Conservation (phyloP, 1,140 invertebrate species). For the Drosophila micromelanica region DNA sequence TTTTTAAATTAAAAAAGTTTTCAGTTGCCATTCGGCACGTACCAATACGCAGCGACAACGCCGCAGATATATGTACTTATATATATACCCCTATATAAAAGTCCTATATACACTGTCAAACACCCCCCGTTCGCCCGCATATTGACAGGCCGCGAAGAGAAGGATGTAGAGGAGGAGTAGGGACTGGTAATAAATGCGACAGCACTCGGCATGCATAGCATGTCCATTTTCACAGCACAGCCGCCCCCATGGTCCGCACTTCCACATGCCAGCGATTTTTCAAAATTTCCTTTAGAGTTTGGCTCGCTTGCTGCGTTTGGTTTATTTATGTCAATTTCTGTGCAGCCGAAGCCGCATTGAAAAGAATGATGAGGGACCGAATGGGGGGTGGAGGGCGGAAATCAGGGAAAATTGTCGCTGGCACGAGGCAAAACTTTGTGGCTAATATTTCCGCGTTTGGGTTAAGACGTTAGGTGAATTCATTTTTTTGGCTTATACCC, state of each 20-base stretch:
- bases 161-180: slow-evolving; percentile 1
- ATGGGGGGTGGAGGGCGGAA: not conserved
- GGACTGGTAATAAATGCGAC: slow-evolving; percentile 77
- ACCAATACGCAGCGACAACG: slow-evolving; percentile 78
- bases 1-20: slow-evolving; percentile 83
- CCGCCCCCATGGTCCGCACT: slow-evolving; percentile 8
- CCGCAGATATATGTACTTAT: slow-evolving; percentile 43
- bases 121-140: slow-evolving; percentile 29
- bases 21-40: slow-evolving; percentile 78
- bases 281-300: slow-evolving; percentile 56
- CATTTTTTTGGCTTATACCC: slow-evolving; percentile 14
- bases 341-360: slow-evolving; percentile 35
- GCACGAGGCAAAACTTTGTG: slow-evolving; percentile 35
- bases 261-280: slow-evolving; percentile 55
- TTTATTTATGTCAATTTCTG: slow-evolving; percentile 75
- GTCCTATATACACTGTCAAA: slow-evolving; percentile 14
- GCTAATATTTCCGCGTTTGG: slow-evolving; percentile 62
- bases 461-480: slow-evolving; percentile 59
- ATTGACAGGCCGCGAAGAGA: slow-evolving; percentile 31
- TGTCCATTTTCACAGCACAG: slow-evolving; percentile 66
- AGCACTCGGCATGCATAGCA: slow-evolving; percentile 76
- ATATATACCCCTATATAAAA: slow-evolving; percentile 20
- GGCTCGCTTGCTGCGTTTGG: slow-evolving; percentile 39
- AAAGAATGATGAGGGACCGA: not conserved
- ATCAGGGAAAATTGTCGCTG: slow-evolving; percentile 31